phyloP scores from a whole-genome alignment of 2,113 vertebrate species.

The Cacatua alba region DNA sequence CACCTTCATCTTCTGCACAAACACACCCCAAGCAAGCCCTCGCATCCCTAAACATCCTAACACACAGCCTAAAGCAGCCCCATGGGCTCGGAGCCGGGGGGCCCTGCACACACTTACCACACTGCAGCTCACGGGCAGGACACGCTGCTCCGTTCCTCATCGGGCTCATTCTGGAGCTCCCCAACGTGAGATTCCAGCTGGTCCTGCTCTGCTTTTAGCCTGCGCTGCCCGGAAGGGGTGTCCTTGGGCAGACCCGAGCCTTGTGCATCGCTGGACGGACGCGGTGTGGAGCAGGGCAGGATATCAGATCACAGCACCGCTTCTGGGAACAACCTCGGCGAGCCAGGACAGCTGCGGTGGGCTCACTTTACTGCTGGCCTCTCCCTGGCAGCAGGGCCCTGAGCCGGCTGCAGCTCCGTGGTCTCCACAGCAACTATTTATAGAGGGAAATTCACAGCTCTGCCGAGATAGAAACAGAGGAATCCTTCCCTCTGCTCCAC shows the following conservation, averaged over 20 bases:
- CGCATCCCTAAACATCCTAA: neutral
- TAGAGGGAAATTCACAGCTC: conserved; percentile 55
- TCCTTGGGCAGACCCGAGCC: neutral
- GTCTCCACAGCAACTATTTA: conserved; percentile 63
- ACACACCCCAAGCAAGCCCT: neutral
- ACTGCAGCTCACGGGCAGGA: neutral
- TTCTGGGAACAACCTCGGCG: conserved; percentile 48
- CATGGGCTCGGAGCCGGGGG: neutral
- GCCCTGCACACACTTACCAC: neutral
- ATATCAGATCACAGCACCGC: conserved; percentile 45
- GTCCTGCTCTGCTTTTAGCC: conserved; percentile 34
- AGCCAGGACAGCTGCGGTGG: conserved; percentile 51
- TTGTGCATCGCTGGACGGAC: neutral
- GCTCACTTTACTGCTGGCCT: conserved; percentile 49
- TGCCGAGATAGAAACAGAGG: conserved; percentile 25
- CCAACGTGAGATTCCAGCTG: neutral
- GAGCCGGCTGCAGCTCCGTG: neutral
- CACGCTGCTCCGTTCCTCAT: neutral
- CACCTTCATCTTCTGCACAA: neutral
- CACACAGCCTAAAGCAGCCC: neutral
- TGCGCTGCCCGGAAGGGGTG: neutral
- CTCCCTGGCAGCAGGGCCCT: conserved; percentile 39
- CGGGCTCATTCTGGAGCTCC: neutral
- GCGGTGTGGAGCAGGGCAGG: neutral
- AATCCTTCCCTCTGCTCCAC: neutral